Base-by-base conservation (phyloP, 2,113 vertebrate species). In the Procapra przewalskii region DNA sequence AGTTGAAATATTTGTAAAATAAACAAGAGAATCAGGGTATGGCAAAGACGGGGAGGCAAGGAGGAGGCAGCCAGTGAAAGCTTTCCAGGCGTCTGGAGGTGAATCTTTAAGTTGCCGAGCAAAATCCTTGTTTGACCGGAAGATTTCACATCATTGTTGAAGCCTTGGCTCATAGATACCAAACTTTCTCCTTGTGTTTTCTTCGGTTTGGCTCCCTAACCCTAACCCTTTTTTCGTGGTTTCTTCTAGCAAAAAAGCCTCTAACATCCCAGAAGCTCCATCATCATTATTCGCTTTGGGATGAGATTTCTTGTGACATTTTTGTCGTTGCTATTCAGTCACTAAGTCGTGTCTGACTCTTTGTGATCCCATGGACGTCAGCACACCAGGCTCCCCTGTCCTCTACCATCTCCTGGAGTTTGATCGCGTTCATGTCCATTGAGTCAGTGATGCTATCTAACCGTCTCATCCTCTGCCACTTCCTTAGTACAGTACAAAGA, bases 191-290 rank as follows among this genome's bases (percentile, higher is more conserved):
- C 93, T 93, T 83, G 91, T 84, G 92, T 96, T 98, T 99, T 99
- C 99, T 99, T 99, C 97, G 97, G 96, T 98, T 98, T 98, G 98
- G 98, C 98, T 98, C 92, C 60, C 21, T 43, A 75, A 25, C 17
- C 17, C n/a, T 12, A 71, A 71, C n/a, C 19, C 19, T 71, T 71
- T 71, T 36, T 36, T 57, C 48, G 87, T 98, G 98, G 99, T 98
- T 98, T 98, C 98, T 98, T 98, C 97, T 94, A 98, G 98, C 95
- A 98, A 97, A 98, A 98, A 91, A 98, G 97, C 97, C 98, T 98
- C 97, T 80, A 98, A 98, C 57, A 92, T 97, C 97, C 97, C 98
- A 96, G 98, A 98, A 97, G 97, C 97, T 98, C 98, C 98, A 98
- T 98, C 98, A 95, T 96, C 96, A 89, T 98, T 97, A 96, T 55